Evolutionary conservation across 1,140 invertebrate species (phyloP).

Genomic region (Conopomorpha cramerella): DNA sequence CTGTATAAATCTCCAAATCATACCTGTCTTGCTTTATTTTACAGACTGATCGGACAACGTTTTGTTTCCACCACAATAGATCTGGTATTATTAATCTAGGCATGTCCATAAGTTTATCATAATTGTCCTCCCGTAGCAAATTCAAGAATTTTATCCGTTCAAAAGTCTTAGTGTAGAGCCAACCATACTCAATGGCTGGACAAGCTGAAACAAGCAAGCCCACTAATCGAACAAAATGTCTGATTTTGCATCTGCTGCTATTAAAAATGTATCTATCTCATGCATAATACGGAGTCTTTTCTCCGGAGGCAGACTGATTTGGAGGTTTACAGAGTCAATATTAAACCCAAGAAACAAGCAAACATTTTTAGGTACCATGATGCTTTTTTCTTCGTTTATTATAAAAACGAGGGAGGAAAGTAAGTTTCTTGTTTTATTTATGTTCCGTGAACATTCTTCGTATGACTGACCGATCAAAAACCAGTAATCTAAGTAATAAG

Average conservation of each 20-base stretch:
- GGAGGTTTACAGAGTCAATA: not conserved
- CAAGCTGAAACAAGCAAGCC: constrained; percentile 3
- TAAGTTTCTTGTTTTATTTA: not conserved
- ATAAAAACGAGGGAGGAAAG: constrained; percentile 2
- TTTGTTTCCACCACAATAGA: not conserved
- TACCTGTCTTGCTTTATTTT: constrained; percentile 5
- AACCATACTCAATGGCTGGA: constrained; percentile 4
- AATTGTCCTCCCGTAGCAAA: not conserved
- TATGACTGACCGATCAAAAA: constrained; percentile 2
- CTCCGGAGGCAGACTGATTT: not conserved
- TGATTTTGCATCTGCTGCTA: not conserved
- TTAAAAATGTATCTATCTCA: constrained; percentile 1
- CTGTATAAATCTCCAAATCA: constrained; percentile 19
- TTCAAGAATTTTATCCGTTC: constrained; percentile 2
- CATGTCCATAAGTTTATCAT: constrained; percentile 1
- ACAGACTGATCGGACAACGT: not conserved
- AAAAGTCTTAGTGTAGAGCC: constrained; percentile 2
- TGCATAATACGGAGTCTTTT: not conserved
- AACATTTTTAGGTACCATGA: not conserved
- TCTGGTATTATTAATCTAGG: not conserved
- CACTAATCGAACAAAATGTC: constrained; percentile 2
- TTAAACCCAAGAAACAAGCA: constrained; percentile 1
- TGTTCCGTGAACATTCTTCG: not conserved
- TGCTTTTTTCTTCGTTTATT: constrained; percentile 4
- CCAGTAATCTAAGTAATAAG: constrained; percentile 6